Percentiles rank a stretch among this genome's conserved stretches.
These are phyloP conservation scores for Linnaemya tessellans DNA, from an alignment of 2,888 invertebrate genomes.

Conservation along the genomic window DNA sequence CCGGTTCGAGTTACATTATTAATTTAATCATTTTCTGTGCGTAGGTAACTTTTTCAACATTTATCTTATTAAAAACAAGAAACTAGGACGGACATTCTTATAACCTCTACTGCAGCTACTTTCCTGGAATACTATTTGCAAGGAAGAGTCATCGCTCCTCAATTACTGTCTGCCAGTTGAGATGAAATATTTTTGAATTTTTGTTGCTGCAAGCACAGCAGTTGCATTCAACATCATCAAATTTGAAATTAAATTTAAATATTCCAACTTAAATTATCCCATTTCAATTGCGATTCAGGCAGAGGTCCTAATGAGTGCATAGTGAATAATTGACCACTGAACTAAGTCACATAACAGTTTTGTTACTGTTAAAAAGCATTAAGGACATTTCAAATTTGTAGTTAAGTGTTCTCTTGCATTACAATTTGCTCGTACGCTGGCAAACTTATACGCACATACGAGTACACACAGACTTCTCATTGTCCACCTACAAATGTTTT, in stretches of 20 bases:
- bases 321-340: slow-evolving; percentile 46
- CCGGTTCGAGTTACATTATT: too few relatives aligned
- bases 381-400: slow-evolving; percentile 34
- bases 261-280: slow-evolving; percentile 7
- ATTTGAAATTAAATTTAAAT: slow-evolving; percentile 2
- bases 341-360: slow-evolving; percentile 42
- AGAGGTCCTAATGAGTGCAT: slow-evolving; percentile 23
- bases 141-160: neutral
- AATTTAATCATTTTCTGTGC: too few relatives aligned
- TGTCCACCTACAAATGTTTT: slow-evolving; percentile 37
- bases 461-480: neutral
- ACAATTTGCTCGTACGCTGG: neutral
- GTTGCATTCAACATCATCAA: neutral
- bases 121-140: too few relatives aligned
- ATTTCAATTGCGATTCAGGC: slow-evolving; percentile 20
- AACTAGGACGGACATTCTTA: too few relatives aligned
- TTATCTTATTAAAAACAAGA: too few relatives aligned
- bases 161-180: neutral
- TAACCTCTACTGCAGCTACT: too few relatives aligned
- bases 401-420: slow-evolving; percentile 11
- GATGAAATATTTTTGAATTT: neutral
- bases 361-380: slow-evolving; percentile 38
- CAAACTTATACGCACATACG: neutral
- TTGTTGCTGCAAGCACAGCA: neutral
- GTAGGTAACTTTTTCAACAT: too few relatives aligned